Base-by-base conservation (phyloP, 1,140 invertebrate species). In the Drosophila sp. region DNA sequence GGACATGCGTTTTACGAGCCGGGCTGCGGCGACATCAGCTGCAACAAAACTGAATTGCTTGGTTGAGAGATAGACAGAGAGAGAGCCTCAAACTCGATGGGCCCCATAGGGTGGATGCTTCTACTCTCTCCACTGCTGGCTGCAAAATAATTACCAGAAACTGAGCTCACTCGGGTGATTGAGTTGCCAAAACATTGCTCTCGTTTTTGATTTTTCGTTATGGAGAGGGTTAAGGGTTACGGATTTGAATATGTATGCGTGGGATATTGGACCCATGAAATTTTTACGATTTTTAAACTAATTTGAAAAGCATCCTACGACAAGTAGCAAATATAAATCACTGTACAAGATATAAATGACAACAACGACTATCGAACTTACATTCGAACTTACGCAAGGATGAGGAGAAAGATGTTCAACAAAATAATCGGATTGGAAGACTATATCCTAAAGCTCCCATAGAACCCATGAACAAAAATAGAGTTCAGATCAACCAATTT, bases 61-160 rank as follows among this genome's bases (percentile, higher is more conserved):
- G 54, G 68, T 63, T 67, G 60, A 61, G 69, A 58, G 55, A 66
- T 65, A 57, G 50, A 29, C 6, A n/a, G 8, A 38, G 33, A 25
- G 17, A 10, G 3, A 32, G 25, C 38, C 29, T 25, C 2, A 35
- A 27, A 41, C n/a, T 4, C 4, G 5, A 8, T 38, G 4, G 60
- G 40, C 30, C 27, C 27, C 40, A 44, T 66, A 60, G 11, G 40
- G 32, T 60, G 71, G 50, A 47, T 60, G 65, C 57, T 62, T 57
- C 62, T 38, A 38, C 35, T 11, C 66, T 7, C 72, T 75, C 72
- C 72, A 75, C 75, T 56, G 73, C 65, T 76, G 83, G 77, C 89
- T 85, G 84, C 84, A 89, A 89, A 89, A 89, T 89, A 89, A 89
- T 89, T 89, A 89, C 84, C 84, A 89, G 76, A 74, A 73, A 72